Evolutionary conservation across 1,140 invertebrate species (phyloP).

Genomic region (Trichoplusia ni): DNA sequence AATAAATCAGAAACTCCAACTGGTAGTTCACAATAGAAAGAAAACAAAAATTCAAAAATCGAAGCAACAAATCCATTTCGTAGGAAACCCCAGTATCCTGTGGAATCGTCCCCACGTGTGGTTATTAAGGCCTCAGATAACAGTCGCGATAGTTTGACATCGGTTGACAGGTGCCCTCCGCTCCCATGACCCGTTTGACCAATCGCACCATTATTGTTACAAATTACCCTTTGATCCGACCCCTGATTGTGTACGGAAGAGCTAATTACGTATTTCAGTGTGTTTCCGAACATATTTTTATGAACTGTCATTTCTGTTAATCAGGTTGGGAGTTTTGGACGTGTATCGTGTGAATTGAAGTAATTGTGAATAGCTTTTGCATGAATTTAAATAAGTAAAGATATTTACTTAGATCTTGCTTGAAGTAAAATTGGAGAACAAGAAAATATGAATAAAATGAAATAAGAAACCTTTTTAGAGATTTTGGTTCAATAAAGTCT

Average conservation of each 20-base stretch:
- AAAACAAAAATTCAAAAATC: background rate
- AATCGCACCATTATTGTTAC: constrained; percentile 61
- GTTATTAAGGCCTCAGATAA: constrained; percentile 67
- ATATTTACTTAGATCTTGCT: background rate
- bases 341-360: background rate
- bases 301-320: constrained; percentile 7
- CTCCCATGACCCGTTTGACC: constrained; percentile 64
- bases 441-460: too few species aligned
- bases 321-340: constrained; percentile 1
- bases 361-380: background rate
- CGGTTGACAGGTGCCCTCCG: constrained; percentile 61
- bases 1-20: too few species aligned
- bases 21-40: background rate
- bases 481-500: too few species aligned
- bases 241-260: constrained; percentile 46
- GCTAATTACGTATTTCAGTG: constrained; percentile 46
- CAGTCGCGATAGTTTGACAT: constrained; percentile 49
- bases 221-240: constrained; percentile 57
- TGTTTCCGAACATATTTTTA: constrained; percentile 14
- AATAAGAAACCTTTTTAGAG: too few species aligned
- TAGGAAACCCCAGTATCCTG: constrained; percentile 26
- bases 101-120: constrained; percentile 25
- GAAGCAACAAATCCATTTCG: background rate
- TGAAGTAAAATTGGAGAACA: too few species aligned
- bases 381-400: background rate